Percentiles rank a stretch among this genome's conserved stretches.
phyloP scores from a whole-genome alignment of 1,140 invertebrate species.

The Aphelenchoides besseyi region DNA sequence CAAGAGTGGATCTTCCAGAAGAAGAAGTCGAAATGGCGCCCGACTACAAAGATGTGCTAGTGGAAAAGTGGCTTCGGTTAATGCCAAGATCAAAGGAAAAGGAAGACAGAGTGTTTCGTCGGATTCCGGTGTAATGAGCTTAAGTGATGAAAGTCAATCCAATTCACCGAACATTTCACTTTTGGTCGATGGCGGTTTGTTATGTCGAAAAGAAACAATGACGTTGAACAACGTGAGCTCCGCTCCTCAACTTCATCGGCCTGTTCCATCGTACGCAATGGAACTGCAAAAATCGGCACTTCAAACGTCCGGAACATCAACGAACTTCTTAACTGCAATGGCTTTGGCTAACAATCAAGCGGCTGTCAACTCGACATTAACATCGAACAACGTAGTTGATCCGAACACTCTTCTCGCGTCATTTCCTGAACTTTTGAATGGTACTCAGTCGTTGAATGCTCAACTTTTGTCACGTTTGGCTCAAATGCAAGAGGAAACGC shows the following conservation, averaged over 20 bases:
- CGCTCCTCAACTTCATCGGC: slow-evolving; percentile 31
- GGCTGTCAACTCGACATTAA: slow-evolving; percentile 1
- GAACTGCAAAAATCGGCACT: slow-evolving; percentile 1
- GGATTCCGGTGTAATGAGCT: slow-evolving; percentile 35
- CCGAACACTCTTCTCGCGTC: slow-evolving; percentile 14
- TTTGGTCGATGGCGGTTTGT: slow-evolving; percentile 8
- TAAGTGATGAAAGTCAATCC: slow-evolving; percentile 37
- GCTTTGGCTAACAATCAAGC: neutral
- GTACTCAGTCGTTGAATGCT: neutral
- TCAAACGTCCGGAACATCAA: neutral
- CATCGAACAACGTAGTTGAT: neutral
- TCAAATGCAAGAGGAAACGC: slow-evolving; percentile 6
- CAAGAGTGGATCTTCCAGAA: slow-evolving; percentile 46
- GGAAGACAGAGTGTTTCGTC: slow-evolving; percentile 37
- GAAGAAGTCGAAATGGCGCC: slow-evolving; percentile 45
- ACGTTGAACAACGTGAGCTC: slow-evolving; percentile 4
- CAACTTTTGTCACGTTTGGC: slow-evolving; percentile 4
- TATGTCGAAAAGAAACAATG: slow-evolving; percentile 10
- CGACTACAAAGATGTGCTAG: slow-evolving; percentile 15
- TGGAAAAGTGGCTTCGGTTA: slow-evolving; percentile 18
- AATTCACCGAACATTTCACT: slow-evolving; percentile 17
- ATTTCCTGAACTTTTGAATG: slow-evolving; percentile 19
- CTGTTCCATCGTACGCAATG: neutral
- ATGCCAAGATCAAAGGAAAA: slow-evolving; percentile 25
- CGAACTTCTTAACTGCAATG: slow-evolving; percentile 3